phyloP scores from a whole-genome alignment of 2,797 vertebrate species.

The Sebastiscus tertius region DNA sequence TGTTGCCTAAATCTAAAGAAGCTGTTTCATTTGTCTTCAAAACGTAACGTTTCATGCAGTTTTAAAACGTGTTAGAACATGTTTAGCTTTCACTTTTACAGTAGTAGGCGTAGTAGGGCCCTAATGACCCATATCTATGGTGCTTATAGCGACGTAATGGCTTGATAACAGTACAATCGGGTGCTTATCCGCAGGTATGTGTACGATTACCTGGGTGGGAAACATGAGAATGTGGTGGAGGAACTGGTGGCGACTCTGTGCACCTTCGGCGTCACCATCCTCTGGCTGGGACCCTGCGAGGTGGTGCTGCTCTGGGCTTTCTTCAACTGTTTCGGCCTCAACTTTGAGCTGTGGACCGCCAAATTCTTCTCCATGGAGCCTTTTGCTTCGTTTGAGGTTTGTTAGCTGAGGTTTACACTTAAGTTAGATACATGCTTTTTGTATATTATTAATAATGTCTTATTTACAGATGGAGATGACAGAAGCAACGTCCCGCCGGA shows the following conservation, averaged over 20 bases:
- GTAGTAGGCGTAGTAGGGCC: no score
- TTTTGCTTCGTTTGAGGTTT: constrained; percentile 90
- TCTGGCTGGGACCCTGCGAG: constrained; percentile 94
- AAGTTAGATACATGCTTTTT: not conserved
- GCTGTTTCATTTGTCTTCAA: no score
- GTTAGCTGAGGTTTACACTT: not conserved
- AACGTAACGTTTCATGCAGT: no score
- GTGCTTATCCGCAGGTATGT: constrained; percentile 86
- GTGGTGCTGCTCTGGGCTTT: constrained; percentile 93
- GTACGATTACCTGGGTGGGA: constrained; percentile 90
- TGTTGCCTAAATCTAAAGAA: no score
- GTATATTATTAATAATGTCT: not conserved
- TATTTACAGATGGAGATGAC: constrained; percentile 85
- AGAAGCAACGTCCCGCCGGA: constrained; percentile 88
- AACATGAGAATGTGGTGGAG: constrained; percentile 86
- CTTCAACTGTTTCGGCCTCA: constrained; percentile 95
- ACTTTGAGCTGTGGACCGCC: constrained; percentile 94
- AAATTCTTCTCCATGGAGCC: constrained; percentile 88
- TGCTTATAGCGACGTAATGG: no score
- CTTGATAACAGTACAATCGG: no score
- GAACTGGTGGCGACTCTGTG: constrained; percentile 89
- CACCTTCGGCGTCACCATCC: constrained; percentile 89
- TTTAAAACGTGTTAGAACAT: no score
- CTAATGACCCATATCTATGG: no score
- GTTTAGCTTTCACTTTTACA: no score